A percentile compares a stretch with the other conserved stretches of the same genome.
These are phyloP conservation scores for Drosophila engyochracea DNA, from an alignment of 2,888 invertebrate genomes.

Conservation along the genomic window DNA sequence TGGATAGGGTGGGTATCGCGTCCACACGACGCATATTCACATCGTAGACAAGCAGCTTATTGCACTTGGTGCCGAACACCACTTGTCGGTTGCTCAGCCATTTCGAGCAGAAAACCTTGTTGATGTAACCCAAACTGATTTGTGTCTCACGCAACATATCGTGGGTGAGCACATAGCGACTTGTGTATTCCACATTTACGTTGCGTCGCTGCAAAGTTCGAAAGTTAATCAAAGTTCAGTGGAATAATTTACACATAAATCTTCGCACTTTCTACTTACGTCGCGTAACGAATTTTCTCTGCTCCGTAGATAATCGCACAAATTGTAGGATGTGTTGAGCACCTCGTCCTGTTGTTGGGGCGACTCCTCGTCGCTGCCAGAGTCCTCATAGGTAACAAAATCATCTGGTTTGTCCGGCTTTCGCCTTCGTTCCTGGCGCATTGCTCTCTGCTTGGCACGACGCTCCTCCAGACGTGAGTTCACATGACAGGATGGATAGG, in stretches of 20 bases:
- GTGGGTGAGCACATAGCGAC: constrained; percentile 94
- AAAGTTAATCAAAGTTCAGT: constrained; percentile 10
- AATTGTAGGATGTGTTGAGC: constrained; percentile 92
- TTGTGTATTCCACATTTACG: constrained; percentile 92
- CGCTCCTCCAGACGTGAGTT: constrained; percentile 91
- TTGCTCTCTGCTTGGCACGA: constrained; percentile 87
- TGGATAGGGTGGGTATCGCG: constrained; percentile 94
- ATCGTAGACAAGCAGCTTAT: constrained; percentile 97
- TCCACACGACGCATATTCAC: constrained; percentile 94
- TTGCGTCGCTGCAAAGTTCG: constrained; percentile 86
- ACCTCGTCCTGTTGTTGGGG: constrained; percentile 90
- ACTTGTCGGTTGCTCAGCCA: constrained; percentile 98
- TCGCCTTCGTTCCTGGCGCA: constrained; percentile 89
- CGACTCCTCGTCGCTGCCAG: constrained; percentile 94
- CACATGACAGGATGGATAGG: constrained; percentile 92
- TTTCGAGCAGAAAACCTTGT: constrained; percentile 97
- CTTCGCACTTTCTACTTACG: constrained; percentile 82
- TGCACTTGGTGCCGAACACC: constrained; percentile 98
- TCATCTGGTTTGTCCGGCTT: constrained; percentile 96
- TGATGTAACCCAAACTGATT: constrained; percentile 93
- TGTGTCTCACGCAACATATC: constrained; percentile 95
- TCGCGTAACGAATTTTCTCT: constrained; percentile 91
- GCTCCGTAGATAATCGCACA: constrained; percentile 93
- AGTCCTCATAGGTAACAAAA: constrained; percentile 95
- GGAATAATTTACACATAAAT: not conserved